Percentiles rank a stretch among this genome's conserved stretches.
Evolutionary conservation across 2,113 vertebrate genomes (phyloP).

Genomic region (Anser brachyrhynchus): DNA sequence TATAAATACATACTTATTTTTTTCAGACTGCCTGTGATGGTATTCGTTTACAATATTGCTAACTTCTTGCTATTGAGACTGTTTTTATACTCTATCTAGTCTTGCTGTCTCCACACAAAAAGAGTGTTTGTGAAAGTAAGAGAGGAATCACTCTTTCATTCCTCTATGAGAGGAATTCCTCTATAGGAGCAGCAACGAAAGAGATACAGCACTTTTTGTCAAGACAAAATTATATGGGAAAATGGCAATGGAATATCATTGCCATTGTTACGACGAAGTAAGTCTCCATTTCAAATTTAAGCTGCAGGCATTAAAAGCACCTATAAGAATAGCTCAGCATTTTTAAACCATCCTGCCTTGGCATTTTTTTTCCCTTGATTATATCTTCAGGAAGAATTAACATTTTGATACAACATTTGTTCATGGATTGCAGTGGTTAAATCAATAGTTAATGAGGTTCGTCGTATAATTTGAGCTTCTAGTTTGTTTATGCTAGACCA

Average conservation of each 20-base stretch:
- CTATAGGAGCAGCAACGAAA: not conserved
- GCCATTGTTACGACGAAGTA: not conserved
- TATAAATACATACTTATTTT: not conserved
- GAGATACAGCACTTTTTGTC: not conserved
- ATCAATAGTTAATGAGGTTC: constrained; percentile 95
- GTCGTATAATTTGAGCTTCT: constrained; percentile 90
- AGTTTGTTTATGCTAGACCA: constrained; percentile 99
- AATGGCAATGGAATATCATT: not conserved
- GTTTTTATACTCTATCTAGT: not conserved
- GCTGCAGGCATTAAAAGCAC: not conserved
- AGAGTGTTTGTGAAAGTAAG: not conserved
- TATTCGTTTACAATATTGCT: not conserved
- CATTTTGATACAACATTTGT: constrained; percentile 59
- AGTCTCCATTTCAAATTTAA: not conserved
- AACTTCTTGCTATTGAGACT: not conserved
- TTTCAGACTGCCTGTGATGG: not conserved
- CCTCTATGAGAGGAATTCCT: not conserved
- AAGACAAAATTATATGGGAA: not conserved
- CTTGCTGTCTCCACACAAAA: not conserved
- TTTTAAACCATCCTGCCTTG: not conserved
- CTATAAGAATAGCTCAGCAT: not conserved
- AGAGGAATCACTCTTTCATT: not conserved
- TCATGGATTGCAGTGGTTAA: constrained; percentile 80
- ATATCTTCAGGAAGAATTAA: constrained; percentile 43
- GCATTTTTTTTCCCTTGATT: constrained; percentile 7